phyloP scores from a whole-genome alignment of 1,140 invertebrate genomes.

The Hydropsyche tenuis region DNA sequence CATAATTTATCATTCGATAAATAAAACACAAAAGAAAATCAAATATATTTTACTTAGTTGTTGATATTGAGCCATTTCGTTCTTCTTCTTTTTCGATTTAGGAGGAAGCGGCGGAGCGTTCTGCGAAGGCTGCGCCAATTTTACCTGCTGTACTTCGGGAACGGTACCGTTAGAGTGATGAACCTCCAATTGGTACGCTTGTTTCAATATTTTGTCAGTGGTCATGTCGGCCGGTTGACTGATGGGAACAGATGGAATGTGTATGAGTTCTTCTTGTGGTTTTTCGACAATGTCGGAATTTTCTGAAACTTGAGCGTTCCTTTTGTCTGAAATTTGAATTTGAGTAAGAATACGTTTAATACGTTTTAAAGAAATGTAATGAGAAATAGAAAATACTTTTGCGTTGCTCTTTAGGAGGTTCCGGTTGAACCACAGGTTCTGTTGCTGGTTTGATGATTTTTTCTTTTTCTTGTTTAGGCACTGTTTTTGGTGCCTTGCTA shows the following conservation, averaged over 20 bases:
- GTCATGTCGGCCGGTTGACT: conserved; percentile 60
- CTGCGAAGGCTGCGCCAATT: background rate
- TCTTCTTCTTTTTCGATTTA: conserved; percentile 57
- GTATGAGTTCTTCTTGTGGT: conserved; percentile 37
- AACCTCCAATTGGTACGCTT: conserved; percentile 50
- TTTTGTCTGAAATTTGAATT: conserved; percentile 44
- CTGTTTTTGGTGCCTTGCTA: conserved; percentile 51
- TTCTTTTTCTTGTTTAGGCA: conserved; percentile 49
- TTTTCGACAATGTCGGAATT: conserved; percentile 52
- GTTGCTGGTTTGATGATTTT: conserved; percentile 29
- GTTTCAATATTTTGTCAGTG: conserved; percentile 59
- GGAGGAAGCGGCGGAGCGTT: conserved; percentile 51
- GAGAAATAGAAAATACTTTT: conserved; percentile 53
- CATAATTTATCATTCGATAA: conserved; percentile 41
- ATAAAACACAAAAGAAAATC: conserved; percentile 18
- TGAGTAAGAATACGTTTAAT: background rate
- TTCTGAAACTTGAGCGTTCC: conserved; percentile 52
- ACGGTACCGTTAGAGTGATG: conserved; percentile 1
- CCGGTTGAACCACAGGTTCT: conserved; percentile 48
- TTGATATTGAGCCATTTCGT: conserved; percentile 58
- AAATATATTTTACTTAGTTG: conserved; percentile 54
- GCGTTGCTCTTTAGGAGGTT: conserved; percentile 57
- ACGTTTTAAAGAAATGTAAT: no score
- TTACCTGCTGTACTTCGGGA: background rate
- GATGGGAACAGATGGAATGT: conserved; percentile 54